Percentiles rank a stretch among this genome's conserved stretches.
Conservation (phyloP, 2,888 invertebrate species). For the Drosophila lutescens region DNA sequence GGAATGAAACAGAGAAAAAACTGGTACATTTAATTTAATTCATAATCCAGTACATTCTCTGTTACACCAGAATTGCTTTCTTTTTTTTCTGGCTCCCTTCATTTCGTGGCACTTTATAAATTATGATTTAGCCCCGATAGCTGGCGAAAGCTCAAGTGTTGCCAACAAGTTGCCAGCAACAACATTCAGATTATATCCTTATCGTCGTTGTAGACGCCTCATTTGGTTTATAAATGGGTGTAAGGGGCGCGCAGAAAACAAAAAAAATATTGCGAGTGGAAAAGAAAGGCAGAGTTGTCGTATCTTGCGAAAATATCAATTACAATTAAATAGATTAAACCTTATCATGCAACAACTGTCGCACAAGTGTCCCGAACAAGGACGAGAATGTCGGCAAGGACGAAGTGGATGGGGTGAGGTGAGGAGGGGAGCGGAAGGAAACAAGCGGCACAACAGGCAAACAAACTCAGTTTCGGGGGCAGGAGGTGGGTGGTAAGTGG, state of each 20-base stretch:
- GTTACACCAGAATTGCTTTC: not conserved
- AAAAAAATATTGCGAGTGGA: conserved; percentile 16
- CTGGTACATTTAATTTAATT: not conserved
- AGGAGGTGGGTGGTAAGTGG: not conserved
- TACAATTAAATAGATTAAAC: conserved; percentile 79
- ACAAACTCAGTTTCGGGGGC: conserved; percentile 40
- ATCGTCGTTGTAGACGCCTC: conserved; percentile 59
- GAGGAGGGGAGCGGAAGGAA: conserved; percentile 46
- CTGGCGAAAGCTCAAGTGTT: conserved; percentile 51
- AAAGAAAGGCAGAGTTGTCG: conserved; percentile 38
- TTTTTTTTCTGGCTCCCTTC: conserved; percentile 19
- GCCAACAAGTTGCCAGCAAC: conserved; percentile 69
- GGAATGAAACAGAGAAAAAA: not conserved
- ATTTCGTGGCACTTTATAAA: conserved; percentile 68
- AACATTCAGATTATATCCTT: conserved; percentile 31
- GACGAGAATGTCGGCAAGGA: conserved; percentile 24
- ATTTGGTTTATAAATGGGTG: conserved; percentile 74
- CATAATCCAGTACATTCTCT: conserved; percentile 1
- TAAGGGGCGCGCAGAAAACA: conserved; percentile 12
- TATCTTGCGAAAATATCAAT: conserved; percentile 78
- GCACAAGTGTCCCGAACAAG: conserved; percentile 72
- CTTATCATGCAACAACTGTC: conserved; percentile 80
- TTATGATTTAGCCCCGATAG: conserved; percentile 67
- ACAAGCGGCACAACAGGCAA: conserved; percentile 47
- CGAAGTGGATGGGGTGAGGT: conserved; percentile 25